These are phyloP conservation scores for Ditula angustiorana DNA, from an alignment of 2,888 invertebrate genomes.

Conservation along the genomic window DNA sequence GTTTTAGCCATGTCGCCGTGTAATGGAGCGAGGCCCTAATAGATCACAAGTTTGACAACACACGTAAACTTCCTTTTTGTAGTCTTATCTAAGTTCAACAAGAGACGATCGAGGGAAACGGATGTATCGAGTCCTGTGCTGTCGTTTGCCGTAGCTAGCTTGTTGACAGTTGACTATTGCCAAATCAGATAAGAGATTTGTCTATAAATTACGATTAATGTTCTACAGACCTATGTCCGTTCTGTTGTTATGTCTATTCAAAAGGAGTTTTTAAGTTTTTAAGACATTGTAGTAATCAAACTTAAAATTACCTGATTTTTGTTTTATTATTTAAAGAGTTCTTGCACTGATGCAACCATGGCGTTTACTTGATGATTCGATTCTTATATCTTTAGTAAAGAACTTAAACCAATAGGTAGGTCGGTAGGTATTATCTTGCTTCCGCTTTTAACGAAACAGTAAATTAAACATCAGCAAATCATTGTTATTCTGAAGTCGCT, in stretches of 20 bases:
- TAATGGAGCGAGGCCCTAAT: slow-evolving; percentile 31
- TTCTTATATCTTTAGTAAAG: no score
- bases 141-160: neutral
- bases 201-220: neutral
- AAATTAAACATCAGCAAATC: slow-evolving; percentile 8
- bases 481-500: slow-evolving; percentile 1
- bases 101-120: slow-evolving; percentile 20
- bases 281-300: no score
- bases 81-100: slow-evolving; percentile 12
- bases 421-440: no score
- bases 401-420: no score
- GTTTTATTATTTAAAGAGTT: no score
- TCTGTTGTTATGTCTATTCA: no score
- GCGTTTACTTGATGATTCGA: no score
- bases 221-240: no score
- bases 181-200: neutral
- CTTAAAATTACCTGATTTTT: no score
- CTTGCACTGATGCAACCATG: no score
- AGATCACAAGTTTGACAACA: slow-evolving; percentile 39
- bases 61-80: slow-evolving; percentile 32
- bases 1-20: slow-evolving; percentile 40
- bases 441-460: slow-evolving; percentile 5
- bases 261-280: no score
- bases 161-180: neutral
- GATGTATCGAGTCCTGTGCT: neutral